These are phyloP conservation scores for Silvanus unidentatus DNA, from an alignment of 2,888 invertebrate species.

Conservation along the genomic window DNA sequence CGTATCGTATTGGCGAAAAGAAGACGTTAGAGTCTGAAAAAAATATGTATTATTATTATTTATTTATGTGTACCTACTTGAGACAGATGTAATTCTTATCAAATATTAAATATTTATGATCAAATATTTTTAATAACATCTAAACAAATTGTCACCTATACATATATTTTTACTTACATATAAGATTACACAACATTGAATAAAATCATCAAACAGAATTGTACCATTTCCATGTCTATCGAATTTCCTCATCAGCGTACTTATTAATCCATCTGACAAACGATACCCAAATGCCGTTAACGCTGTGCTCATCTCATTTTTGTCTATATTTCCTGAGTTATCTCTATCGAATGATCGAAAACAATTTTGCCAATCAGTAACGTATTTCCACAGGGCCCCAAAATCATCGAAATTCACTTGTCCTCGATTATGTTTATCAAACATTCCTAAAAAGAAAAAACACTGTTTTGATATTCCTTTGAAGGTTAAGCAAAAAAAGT, in stretches of 20 bases:
- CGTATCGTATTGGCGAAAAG: slow-evolving; percentile 84
- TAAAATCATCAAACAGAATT: slow-evolving; percentile 96
- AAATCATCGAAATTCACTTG: slow-evolving; percentile 94
- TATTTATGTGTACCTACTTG: too few relatives aligned
- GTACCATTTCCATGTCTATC: slow-evolving; percentile 87
- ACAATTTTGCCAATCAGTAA: slow-evolving; percentile 95
- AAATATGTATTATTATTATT: too few relatives aligned
- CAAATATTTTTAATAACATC: too few relatives aligned
- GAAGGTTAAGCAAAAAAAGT: background rate
- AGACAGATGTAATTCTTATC: background rate
- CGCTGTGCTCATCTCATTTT: slow-evolving; percentile 82
- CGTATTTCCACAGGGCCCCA: slow-evolving; percentile 94
- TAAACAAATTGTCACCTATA: too few relatives aligned
- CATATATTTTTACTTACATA: slow-evolving; percentile 89
- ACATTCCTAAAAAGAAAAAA: slow-evolving; percentile 62
- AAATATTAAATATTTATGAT: background rate
- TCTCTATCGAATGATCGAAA: slow-evolving; percentile 93
- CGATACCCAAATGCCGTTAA: slow-evolving; percentile 85
- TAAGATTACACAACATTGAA: slow-evolving; percentile 89
- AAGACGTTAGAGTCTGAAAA: slow-evolving; percentile 79
- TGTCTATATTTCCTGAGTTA: slow-evolving; percentile 88
- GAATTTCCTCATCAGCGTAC: slow-evolving; percentile 82
- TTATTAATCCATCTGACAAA: slow-evolving; percentile 75
- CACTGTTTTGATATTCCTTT: too few relatives aligned
- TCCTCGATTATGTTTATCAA: slow-evolving; percentile 84